These are phyloP conservation scores for Epinotia brunnichana DNA, from an alignment of 2,888 invertebrate species.

Conservation along the genomic window DNA sequence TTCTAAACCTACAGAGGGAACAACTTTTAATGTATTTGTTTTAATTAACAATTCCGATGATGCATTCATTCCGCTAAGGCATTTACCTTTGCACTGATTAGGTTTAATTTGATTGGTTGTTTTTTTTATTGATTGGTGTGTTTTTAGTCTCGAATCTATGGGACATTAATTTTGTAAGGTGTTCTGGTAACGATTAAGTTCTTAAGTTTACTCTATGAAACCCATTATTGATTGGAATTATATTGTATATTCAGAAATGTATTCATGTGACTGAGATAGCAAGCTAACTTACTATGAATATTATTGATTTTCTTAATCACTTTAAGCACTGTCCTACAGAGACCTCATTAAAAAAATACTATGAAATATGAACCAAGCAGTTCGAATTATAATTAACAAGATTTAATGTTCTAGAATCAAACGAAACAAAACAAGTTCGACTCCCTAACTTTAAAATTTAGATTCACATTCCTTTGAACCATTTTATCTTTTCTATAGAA, in stretches of 20 bases:
- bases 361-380: too few species aligned
- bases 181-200: slow-evolving; percentile 28
- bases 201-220: background rate
- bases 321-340: background rate
- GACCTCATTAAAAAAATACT: too few species aligned
- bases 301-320: background rate
- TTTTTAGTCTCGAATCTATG: slow-evolving; percentile 15
- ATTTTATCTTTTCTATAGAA: too few species aligned
- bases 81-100: slow-evolving; percentile 44
- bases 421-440: too few species aligned
- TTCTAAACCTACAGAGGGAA: slow-evolving; percentile 31
- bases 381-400: too few species aligned
- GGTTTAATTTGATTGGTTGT: slow-evolving; percentile 36
- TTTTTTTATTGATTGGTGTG: slow-evolving; percentile 30
- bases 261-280: background rate
- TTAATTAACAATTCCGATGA: slow-evolving; percentile 27
- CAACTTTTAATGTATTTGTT: slow-evolving; percentile 31
- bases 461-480: too few species aligned
- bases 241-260: slow-evolving; percentile 14
- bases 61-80: slow-evolving; percentile 40
- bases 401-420: too few species aligned
- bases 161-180: slow-evolving; percentile 2
- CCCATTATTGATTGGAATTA: background rate
- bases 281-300: background rate
- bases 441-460: too few species aligned